Conservation (phyloP, 2,797 vertebrate species). For the Centropyge bicolor region DNA sequence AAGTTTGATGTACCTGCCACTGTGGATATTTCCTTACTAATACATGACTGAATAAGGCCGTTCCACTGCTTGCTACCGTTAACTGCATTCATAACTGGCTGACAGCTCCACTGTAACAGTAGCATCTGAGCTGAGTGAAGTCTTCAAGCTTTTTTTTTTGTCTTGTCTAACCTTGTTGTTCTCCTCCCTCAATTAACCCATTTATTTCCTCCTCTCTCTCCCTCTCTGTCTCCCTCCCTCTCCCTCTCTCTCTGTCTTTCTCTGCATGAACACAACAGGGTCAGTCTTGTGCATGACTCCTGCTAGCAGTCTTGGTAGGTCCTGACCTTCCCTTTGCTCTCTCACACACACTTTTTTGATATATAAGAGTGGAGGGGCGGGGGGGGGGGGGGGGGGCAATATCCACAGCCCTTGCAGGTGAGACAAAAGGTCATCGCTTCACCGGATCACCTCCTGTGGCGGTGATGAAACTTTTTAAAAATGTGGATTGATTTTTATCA, state of each 20-base stretch:
- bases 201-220: slow-evolving; percentile 80
- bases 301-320: slow-evolving; percentile 99
- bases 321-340: slow-evolving; percentile 75
- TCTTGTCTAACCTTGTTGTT: slow-evolving; percentile 80
- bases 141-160: slow-evolving; percentile 42
- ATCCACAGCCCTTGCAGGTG: slow-evolving; percentile 73
- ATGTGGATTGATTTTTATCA: slow-evolving; percentile 4
- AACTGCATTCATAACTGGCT: slow-evolving; percentile 36
- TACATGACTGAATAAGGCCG: background rate
- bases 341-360: slow-evolving; percentile 60
- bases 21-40: slow-evolving; percentile 30
- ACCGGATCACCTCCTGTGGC: background rate
- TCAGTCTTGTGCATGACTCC: slow-evolving; percentile 99
- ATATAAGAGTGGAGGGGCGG: background rate
- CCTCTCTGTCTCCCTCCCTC: slow-evolving; percentile 82
- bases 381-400: slow-evolving; percentile 10
- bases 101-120: slow-evolving; percentile 31
- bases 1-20: slow-evolving; percentile 17
- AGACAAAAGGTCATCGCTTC: slow-evolving; percentile 54
- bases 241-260: slow-evolving; percentile 71
- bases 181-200: slow-evolving; percentile 77
- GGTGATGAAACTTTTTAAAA: slow-evolving; percentile 4
- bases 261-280: slow-evolving; percentile 96
- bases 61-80: slow-evolving; percentile 54
- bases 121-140: slow-evolving; percentile 55